These are phyloP conservation scores for Cladopsammia gracilis DNA, from an alignment of 64 coral and sea anemone species.

Conservation along the genomic window DNA sequence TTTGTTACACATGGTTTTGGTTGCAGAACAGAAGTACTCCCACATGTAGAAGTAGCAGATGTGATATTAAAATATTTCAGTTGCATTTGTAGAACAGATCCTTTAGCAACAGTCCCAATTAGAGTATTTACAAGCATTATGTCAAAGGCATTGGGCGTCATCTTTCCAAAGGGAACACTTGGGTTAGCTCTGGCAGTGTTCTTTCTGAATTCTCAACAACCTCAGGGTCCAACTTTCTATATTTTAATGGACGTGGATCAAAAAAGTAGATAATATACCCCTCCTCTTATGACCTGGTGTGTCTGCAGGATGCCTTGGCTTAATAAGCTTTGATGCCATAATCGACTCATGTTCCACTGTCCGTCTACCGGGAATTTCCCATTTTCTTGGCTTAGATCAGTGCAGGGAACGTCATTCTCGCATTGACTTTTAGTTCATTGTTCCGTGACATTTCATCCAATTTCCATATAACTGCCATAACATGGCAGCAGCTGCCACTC, in stretches of 20 bases:
- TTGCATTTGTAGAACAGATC: conserved; percentile 81
- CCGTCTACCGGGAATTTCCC: conserved; percentile 73
- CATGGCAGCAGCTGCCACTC: conserved; percentile 62
- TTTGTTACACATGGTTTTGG: conserved; percentile 35
- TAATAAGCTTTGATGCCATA: conserved; percentile 64
- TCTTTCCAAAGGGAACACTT: conserved; percentile 76
- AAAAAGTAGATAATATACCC: conserved; percentile 63
- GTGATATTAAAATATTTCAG: conserved; percentile 65
- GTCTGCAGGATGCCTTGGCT: conserved; percentile 72
- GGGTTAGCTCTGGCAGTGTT: conserved; percentile 36
- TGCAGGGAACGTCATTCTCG: conserved; percentile 50
- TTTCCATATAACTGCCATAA: conserved; percentile 85
- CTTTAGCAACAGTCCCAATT: conserved; percentile 69
- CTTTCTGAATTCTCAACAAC: conserved; percentile 67
- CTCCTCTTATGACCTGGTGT: conserved; percentile 67
- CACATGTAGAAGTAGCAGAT: conserved; percentile 18
- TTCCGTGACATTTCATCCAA: conserved; percentile 71
- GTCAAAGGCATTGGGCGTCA: conserved; percentile 52
- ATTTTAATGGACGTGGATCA: conserved; percentile 72
- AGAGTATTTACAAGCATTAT: conserved; percentile 53
- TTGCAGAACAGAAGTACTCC: conserved; percentile 20
- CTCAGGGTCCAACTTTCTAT: conserved; percentile 49
- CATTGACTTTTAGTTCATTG: conserved; percentile 21
- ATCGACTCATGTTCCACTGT: conserved; percentile 65
- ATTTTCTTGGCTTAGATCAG: conserved; percentile 82